Percentiles rank a stretch among this genome's conserved stretches.
Evolutionary conservation across 2,888 invertebrate genomes (phyloP).

Genomic region (Xestoiulus laeticollis): DNA sequence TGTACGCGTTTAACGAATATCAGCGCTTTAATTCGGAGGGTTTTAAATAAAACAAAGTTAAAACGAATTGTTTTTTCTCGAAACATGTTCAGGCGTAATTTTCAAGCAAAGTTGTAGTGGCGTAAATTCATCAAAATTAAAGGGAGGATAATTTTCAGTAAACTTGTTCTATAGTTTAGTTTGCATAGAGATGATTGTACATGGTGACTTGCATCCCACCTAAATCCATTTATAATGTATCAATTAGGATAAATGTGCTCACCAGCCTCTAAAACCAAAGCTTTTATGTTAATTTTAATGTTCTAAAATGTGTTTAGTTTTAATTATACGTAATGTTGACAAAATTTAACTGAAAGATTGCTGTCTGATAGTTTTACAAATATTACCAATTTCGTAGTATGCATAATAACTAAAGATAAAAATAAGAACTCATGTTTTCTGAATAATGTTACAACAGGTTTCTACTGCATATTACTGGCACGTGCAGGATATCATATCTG

Average conservation of each 20-base stretch:
- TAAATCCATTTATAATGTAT: not conserved
- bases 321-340: not conserved
- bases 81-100: not conserved
- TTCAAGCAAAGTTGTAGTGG: not conserved
- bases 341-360: not conserved
- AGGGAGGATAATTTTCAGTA: not conserved
- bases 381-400: too few species aligned
- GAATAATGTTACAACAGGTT: not conserved
- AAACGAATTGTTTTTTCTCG: not conserved
- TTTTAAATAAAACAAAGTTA: not conserved
- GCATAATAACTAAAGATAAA: too few species aligned
- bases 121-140: not conserved
- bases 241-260: not conserved
- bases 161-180: not conserved
- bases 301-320: not conserved
- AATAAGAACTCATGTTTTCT: too few species aligned
- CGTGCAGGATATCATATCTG: not conserved
- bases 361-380: too few species aligned
- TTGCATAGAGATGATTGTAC: not conserved
- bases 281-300: not conserved
- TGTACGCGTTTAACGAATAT: not conserved
- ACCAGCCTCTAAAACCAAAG: not conserved
- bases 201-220: slow-evolving; percentile 5
- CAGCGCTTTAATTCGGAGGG: not conserved
- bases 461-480: not conserved